Evolutionary conservation across 2,888 invertebrate genomes (phyloP).

Genomic region (Nomada goodeniana): DNA sequence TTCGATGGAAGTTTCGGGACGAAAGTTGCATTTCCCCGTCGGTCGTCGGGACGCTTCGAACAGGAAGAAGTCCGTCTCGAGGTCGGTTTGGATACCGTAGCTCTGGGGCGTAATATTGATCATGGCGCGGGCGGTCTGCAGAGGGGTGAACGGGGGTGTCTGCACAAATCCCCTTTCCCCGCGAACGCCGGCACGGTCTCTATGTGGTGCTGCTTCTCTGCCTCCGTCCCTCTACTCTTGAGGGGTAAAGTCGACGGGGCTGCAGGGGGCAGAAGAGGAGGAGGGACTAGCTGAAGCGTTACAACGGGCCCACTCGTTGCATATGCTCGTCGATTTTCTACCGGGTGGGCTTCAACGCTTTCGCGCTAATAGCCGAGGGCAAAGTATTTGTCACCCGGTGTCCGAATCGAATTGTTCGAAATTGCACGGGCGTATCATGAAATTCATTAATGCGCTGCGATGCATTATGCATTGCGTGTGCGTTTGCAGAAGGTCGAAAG

Average conservation of each 20-base stretch:
- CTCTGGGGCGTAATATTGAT: constrained; percentile 83
- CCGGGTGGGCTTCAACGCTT: constrained; percentile 55
- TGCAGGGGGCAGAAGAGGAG: constrained; percentile 41
- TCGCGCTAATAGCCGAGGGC: not conserved
- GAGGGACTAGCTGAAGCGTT: constrained; percentile 77
- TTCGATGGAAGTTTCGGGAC: constrained; percentile 53
- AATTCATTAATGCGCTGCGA: no score
- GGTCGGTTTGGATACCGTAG: constrained; percentile 82
- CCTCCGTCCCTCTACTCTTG: constrained; percentile 60
- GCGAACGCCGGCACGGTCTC: not conserved
- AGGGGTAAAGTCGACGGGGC: constrained; percentile 60
- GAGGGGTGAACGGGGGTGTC: constrained; percentile 76
- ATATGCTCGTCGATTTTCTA: constrained; percentile 68
- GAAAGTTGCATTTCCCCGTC: constrained; percentile 56
- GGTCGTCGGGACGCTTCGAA: constrained; percentile 69
- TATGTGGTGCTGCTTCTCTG: constrained; percentile 49
- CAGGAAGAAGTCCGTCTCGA: constrained; percentile 82
- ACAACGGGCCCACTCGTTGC: constrained; percentile 77
- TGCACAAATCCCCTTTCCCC: constrained; percentile 77
- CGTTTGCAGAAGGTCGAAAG: no score
- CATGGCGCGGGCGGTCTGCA: constrained; percentile 77
- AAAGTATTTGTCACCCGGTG: no score
- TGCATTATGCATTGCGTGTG: no score
- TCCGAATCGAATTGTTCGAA: no score
- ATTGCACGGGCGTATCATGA: no score